Evolutionary conservation across 2,888 invertebrate genomes (phyloP).

Genomic region (Diplazon laetatorius): DNA sequence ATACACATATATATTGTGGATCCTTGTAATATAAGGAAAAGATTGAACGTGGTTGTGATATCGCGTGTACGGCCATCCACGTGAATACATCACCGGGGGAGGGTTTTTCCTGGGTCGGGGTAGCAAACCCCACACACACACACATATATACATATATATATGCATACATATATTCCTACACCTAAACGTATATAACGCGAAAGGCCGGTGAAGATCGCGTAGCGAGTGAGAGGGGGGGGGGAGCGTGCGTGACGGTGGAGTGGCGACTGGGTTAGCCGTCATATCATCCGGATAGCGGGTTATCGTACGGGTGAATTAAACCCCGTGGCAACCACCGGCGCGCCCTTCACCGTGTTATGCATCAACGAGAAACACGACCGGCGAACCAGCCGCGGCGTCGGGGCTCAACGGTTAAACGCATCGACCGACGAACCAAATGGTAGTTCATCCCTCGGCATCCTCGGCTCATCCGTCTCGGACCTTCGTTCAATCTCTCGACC

Average conservation of each 20-base stretch:
- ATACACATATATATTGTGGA: background rate
- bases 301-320: constrained; percentile 67
- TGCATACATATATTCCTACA: too few relatives aligned
- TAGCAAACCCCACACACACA: background rate
- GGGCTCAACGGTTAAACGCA: background rate
- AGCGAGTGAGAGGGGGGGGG: constrained; percentile 15
- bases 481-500: constrained; percentile 31
- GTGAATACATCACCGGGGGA: constrained; percentile 63
- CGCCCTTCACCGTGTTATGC: constrained; percentile 51
- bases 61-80: constrained; percentile 63
- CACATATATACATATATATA: too few relatives aligned
- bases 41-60: constrained; percentile 31
- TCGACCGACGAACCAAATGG: background rate
- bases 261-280: constrained; percentile 63
- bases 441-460: constrained; percentile 34
- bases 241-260: constrained; percentile 43
- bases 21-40: constrained; percentile 3
- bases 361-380: too few relatives aligned
- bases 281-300: constrained; percentile 66
- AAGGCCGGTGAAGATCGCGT: constrained; percentile 17
- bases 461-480: constrained; percentile 12
- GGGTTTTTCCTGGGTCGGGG: constrained; percentile 41
- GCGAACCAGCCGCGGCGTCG: constrained; percentile 9
- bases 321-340: constrained; percentile 55
- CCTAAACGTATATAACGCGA: constrained; percentile 1